Base-by-base conservation (phyloP, 2,113 vertebrate species). In the Lagenorhynchus albirostris region DNA sequence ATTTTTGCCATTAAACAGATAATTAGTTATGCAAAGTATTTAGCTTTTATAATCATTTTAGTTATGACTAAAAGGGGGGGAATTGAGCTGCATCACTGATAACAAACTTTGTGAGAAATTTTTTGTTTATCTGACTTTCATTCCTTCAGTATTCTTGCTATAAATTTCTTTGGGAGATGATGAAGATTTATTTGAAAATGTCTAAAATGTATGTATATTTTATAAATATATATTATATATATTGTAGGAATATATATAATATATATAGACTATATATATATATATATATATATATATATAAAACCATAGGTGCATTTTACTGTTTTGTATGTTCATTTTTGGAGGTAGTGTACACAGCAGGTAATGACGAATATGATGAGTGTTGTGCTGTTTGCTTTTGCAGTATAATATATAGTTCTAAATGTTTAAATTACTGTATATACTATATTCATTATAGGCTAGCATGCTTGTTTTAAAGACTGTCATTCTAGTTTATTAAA, bases 191-290 rank as follows among this genome's bases (percentile, higher is more conserved):
- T 99, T 99, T 99, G 98, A 98, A 98, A 98, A 98, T 98, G 93
- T 98, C 98, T 99, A 98, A 96, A 98, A 99, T 88, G 98, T 99
- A 98, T 99, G 98, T 99, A 99, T 99, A 99, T 99, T 99, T 98
- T 99, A 98, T 99, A 98, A 98, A 98, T 99, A 97, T 99, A 98
- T 99, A 99, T 98, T 99, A 99, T 98, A 98, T 99, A 99, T 99
- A 99, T 98, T 99, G 98, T 98, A 98, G 95, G 98, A 98, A 99
- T 99, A 98, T 99, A 99, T 99, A 99, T 99, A 99, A 99, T 99
- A 97, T 99, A 98, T 99, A 98, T 98, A 97, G 41, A 41, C 41
- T 89, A 98, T 98, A 98, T 94, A 96, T 98, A 96, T n/a, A n/a
- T n/a, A 47, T 47, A 47, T 47, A 47, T 47, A 47, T 97, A 96